phyloP scores from a whole-genome alignment of 1,140 invertebrate genomes.

The Leptinotarsa lineolata region DNA sequence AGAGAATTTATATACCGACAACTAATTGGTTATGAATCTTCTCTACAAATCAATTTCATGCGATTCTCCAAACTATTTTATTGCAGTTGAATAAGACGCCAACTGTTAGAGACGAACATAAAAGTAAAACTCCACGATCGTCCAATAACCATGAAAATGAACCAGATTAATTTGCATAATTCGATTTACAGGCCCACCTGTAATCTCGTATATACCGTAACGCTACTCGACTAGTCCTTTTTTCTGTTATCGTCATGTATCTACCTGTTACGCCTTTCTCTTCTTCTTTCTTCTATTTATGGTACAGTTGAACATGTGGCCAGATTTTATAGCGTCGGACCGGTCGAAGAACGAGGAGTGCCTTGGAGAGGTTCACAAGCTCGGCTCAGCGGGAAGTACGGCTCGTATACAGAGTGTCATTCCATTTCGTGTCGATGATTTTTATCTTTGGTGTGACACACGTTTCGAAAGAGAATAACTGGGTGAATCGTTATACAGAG shows the following conservation, averaged over 20 bases:
- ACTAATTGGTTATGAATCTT: no score
- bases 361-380: background rate
- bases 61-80: no score
- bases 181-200: background rate
- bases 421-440: background rate
- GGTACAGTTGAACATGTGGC: constrained; percentile 5
- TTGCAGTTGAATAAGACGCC: no score
- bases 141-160: background rate
- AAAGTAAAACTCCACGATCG: background rate
- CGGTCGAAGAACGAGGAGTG: background rate
- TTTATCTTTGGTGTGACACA: no score
- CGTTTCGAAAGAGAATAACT: no score
- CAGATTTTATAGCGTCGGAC: background rate
- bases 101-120: no score
- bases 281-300: constrained; percentile 7
- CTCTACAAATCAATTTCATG: no score
- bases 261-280: background rate
- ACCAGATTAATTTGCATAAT: background rate
- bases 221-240: background rate
- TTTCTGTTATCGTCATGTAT: background rate
- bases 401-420: background rate
- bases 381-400: background rate
- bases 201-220: background rate
- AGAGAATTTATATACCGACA: no score
- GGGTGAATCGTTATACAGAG: no score